Base-by-base conservation (phyloP, 2,888 invertebrate species). In the Drosophila stalkeri region DNA sequence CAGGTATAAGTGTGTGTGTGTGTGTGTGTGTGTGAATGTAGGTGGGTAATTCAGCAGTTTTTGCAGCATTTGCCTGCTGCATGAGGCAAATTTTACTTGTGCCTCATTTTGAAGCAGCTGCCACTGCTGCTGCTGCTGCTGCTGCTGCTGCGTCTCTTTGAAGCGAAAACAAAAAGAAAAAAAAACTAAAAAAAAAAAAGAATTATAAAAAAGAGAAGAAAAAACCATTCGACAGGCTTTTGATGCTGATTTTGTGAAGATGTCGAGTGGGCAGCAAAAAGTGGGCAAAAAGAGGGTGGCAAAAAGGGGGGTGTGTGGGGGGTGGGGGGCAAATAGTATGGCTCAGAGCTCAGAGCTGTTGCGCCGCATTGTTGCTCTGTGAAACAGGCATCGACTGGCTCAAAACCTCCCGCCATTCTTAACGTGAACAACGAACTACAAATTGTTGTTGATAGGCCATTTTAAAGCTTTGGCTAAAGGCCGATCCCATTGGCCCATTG, bases 181-280 rank as follows among this genome's bases (percentile, higher is more conserved):
- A 20, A 83, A 74, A 87, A 79, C 82, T 70, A 44, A 33, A 33
- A 18, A 41, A 56, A 43, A 31, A 41, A 23, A 41, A 37, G 47
- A 52, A 49, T 14, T 20, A 33, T 1, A 44, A 47, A 20, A 27
- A 43, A 44, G 18, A 33, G 8, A 62, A 23, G 2, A 44, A 46
- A 33, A n/a, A 64, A 63, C 39, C 85, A 84, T 85, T 87, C 85
- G 89, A 85, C 85, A 74, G 80, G 86, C 85, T 84, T 89, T 85
- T 85, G 85, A 85, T 87, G 85, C 87, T 84, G 89, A 87, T 85
- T 85, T 89, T 85, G 80, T 82, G 87, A 85, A 80, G 85, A 87
- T 75, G 80, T 72, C 80, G 61, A 31, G 47, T 3, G 35, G 3
- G 33, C 7, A 18, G 31, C 14, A 6, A 12, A 14, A 6, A 27